Evolutionary conservation across 2,113 vertebrate species (phyloP), one percentile per base, ranked within the genome.

Genomic region (Megaleporinus macrocephalus): DNA sequence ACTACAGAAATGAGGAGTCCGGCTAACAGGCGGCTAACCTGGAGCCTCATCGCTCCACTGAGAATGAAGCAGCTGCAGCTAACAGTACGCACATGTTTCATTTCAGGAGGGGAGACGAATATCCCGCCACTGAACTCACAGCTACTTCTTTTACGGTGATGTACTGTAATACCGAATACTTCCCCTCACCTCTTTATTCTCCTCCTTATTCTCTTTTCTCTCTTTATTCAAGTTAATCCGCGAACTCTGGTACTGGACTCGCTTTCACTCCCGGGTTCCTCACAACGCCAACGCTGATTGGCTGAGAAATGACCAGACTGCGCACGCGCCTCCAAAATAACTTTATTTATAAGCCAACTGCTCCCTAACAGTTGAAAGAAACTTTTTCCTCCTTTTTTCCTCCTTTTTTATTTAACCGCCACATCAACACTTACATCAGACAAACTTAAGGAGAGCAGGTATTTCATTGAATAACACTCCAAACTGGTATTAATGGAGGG

Each of bases 241-340:
- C 26, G 22, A 12, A 76, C 2, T 16, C 24, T 5, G 3, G 76
- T 36, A 53, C 22, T 53, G 27, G 27, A n/a, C 62, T 69, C 62
- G 62, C 55, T 76, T 70, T 72, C 79, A 63, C 73, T 85, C 83
- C 78, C 83, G 81, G 83, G 68, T 63, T 85, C 47, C 30, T 13
- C 33, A 30, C 18, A 57, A 5, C 18, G 55, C 33, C 10, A 13
- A 29, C 30, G 27, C 69, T 78, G 76, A 87, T 87, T 87, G 86
- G 86, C 70, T 80, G 29, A 83, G 72, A 24, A 16, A 15, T 16
- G 24, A 26, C 29, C 4, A 20, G 24, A 82, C 10, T 22, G 9
- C 53, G 4, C n/a, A 53, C 22, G 49, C 61, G n/a, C 59, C 44
- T 78, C 66, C 66, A 29, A 66, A 15, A 81, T 62, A 85, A 83